Conservation (phyloP, 2,113 vertebrate genomes). For the Numida meleagris region DNA sequence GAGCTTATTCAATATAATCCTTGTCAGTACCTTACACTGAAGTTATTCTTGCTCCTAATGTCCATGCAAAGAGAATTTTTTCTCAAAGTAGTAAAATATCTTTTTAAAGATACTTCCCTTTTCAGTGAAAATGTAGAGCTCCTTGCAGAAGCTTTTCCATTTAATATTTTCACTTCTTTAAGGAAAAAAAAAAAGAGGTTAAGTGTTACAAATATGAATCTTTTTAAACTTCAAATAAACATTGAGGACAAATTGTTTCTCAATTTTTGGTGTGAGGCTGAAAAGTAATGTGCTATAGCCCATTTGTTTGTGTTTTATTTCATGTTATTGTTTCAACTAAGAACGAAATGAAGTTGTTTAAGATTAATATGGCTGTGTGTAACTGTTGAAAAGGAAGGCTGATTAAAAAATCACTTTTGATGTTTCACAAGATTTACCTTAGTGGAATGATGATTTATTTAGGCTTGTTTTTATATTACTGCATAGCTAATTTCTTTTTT, state of each 20-base stretch:
- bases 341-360: neutral
- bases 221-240: neutral
- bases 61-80: neutral
- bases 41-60: neutral
- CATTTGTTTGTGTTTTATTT: neutral
- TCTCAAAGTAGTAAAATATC: neutral
- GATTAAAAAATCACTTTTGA: neutral
- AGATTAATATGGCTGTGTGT: neutral
- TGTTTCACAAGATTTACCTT: accelerated
- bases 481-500: neutral
- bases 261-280: neutral
- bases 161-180: neutral
- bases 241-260: neutral
- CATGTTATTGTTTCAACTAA: neutral
- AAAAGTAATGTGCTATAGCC: neutral
- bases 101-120: neutral
- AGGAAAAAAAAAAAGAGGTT: neutral
- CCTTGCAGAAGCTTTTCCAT: neutral
- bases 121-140: neutral
- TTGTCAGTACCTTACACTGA: neutral
- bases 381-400: neutral
- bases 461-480: neutral
- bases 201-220: neutral
- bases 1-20: neutral
- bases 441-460: neutral